Conservation (phyloP, 2,113 vertebrate genomes). For the Morone chrysops region DNA sequence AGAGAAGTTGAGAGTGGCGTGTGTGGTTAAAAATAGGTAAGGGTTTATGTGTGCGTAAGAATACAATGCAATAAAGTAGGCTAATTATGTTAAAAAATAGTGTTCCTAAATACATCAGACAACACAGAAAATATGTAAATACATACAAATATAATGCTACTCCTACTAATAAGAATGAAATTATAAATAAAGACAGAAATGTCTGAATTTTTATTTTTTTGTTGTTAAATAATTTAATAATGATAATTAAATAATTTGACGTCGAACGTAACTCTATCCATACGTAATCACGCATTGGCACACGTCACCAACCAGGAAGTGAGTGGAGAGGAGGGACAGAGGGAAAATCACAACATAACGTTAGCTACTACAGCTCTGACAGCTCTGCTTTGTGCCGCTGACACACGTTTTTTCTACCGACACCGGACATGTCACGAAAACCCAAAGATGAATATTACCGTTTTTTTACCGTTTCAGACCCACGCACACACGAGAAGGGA, state of each 20-base stretch:
- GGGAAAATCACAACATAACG: conserved; percentile 54
- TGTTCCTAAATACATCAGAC: not conserved
- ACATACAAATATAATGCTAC: not conserved
- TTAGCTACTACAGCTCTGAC: not conserved
- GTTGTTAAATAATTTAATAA: too few relatives aligned
- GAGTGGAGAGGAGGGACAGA: conserved; percentile 13
- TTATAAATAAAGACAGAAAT: not conserved
- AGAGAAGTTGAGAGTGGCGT: not conserved
- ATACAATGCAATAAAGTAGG: not conserved
- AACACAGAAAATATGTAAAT: not conserved
- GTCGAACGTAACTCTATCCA: rapidly evolving
- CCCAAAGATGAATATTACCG: conserved; percentile 88
- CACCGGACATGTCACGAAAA: conserved; percentile 86
- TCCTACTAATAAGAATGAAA: not conserved
- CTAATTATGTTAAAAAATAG: not conserved
- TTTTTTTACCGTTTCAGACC: conserved; percentile 88
- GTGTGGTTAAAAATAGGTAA: too few relatives aligned
- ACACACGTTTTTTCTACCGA: not conserved
- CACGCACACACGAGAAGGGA: conserved; percentile 90
- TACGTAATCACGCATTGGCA: conserved; percentile 24
- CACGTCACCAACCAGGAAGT: conserved; percentile 77
- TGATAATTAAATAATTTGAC: not conserved
- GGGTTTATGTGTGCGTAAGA: not conserved
- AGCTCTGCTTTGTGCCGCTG: not conserved
- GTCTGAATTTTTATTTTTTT: too few relatives aligned